These are phyloP conservation scores for Agrochola lychnidis DNA, from an alignment of 2,888 invertebrate genomes.

Conservation along the genomic window DNA sequence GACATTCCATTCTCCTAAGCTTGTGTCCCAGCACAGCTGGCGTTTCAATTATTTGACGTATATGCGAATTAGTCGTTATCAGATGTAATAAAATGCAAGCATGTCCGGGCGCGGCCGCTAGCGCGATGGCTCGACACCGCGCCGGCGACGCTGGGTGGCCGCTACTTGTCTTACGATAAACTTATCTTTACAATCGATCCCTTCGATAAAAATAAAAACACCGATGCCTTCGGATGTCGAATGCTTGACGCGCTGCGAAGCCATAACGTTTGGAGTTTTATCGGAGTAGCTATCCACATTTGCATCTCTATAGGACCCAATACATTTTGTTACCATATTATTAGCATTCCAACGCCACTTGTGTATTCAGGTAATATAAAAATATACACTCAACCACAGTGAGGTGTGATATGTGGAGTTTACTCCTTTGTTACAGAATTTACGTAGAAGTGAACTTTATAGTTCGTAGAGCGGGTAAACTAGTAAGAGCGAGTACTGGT, in stretches of 20 bases:
- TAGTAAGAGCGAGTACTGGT: not conserved
- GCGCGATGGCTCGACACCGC: constrained; percentile 72
- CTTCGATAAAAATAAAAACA: constrained; percentile 88
- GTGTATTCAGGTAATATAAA: constrained; percentile 69
- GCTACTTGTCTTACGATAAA: constrained; percentile 90
- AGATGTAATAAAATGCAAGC: constrained; percentile 88
- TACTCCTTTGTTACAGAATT: constrained; percentile 45
- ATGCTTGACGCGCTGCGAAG: constrained; percentile 86
- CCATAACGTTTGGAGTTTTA: constrained; percentile 88
- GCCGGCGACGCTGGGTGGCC: constrained; percentile 83
- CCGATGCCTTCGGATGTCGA: constrained; percentile 82
- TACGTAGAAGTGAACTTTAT: constrained; percentile 21
- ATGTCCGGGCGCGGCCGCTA: constrained; percentile 74
- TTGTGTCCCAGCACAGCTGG: constrained; percentile 66
- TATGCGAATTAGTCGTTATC: constrained; percentile 88
- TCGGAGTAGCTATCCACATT: constrained; percentile 84
- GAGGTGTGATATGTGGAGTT: constrained; percentile 53
- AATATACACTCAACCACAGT: constrained; percentile 60
- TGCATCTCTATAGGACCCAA: constrained; percentile 87
- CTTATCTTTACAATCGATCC: constrained; percentile 90
- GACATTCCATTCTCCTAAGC: constrained; percentile 74
- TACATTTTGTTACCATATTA: constrained; percentile 86
- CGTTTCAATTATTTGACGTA: constrained; percentile 87
- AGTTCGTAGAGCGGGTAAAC: constrained; percentile 6
- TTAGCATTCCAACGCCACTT: constrained; percentile 83